Evolutionary conservation across 2,888 invertebrate species (phyloP).

Genomic region (Lasioglossum morio): DNA sequence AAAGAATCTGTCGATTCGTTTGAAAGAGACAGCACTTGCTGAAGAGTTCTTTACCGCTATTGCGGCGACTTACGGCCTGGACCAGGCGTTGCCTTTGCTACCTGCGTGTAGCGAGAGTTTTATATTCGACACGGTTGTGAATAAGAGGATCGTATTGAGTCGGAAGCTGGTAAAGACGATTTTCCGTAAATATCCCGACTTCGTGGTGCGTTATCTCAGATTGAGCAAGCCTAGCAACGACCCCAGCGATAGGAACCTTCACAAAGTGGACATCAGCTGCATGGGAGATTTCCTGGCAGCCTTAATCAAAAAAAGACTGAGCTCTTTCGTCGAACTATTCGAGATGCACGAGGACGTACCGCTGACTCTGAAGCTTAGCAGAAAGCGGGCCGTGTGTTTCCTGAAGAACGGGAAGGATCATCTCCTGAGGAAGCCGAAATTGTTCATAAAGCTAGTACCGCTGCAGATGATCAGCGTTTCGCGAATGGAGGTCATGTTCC

Average conservation of each 20-base stretch:
- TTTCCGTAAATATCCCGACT: slow-evolving; percentile 70
- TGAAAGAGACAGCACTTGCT: slow-evolving; percentile 69
- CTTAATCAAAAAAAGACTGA: slow-evolving; percentile 72
- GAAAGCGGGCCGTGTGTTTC: slow-evolving; percentile 68
- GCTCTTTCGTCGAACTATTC: slow-evolving; percentile 70
- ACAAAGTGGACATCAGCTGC: slow-evolving; percentile 35
- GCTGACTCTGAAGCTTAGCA: slow-evolving; percentile 65
- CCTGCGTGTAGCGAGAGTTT: slow-evolving; percentile 75
- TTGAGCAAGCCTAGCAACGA: slow-evolving; percentile 45
- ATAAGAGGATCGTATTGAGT: slow-evolving; percentile 60
- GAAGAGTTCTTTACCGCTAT: slow-evolving; percentile 75
- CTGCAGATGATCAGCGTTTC: slow-evolving; percentile 66
- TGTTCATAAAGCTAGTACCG: slow-evolving; percentile 67
- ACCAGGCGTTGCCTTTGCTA: slow-evolving; percentile 74
- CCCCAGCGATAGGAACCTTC: neutral
- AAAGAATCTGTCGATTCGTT: slow-evolving; percentile 67
- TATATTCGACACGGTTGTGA: slow-evolving; percentile 53
- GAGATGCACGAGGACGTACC: slow-evolving; percentile 43
- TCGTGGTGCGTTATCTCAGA: slow-evolving; percentile 76
- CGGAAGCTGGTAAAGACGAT: slow-evolving; percentile 53
- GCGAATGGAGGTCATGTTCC: slow-evolving; percentile 70
- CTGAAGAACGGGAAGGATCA: slow-evolving; percentile 70
- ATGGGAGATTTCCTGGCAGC: slow-evolving; percentile 66
- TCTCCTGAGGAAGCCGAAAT: slow-evolving; percentile 67
- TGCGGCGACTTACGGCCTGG: slow-evolving; percentile 62